A percentile compares a stretch with the other conserved stretches of the same genome.
Evolutionary conservation across 2,797 vertebrate genomes (phyloP).

Genomic region (Loriculus beryllinus): DNA sequence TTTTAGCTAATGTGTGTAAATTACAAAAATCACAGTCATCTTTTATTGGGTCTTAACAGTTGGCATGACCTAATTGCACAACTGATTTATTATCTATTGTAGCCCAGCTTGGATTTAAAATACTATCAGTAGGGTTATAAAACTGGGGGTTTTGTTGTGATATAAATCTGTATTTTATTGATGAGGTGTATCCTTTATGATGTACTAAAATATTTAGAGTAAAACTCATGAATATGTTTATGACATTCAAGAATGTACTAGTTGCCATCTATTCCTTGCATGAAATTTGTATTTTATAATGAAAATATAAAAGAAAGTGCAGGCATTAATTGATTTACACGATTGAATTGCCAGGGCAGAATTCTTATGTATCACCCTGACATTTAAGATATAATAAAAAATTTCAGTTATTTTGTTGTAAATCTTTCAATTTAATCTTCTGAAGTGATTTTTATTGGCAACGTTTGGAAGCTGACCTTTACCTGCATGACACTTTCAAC

Average conservation of each 20-base stretch:
- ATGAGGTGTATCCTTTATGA: conserved; percentile 38
- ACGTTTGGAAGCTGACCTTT: conserved; percentile 40
- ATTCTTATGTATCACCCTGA: conserved; percentile 7
- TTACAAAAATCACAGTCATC: conserved; percentile 11
- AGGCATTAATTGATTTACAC: conserved; percentile 15
- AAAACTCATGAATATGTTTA: conserved; percentile 43
- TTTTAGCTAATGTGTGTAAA: conserved; percentile 34
- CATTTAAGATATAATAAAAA: conserved; percentile 39
- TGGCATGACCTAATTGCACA: background rate
- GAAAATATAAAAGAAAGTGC: background rate
- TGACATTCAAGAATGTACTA: conserved; percentile 23
- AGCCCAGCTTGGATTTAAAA: conserved; percentile 28
- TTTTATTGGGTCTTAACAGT: background rate
- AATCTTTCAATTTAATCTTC: conserved; percentile 47
- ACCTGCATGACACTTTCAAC: conserved; percentile 3
- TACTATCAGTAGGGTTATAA: background rate
- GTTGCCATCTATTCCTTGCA: conserved; percentile 7
- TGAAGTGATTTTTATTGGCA: background rate
- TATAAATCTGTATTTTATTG: conserved; percentile 53
- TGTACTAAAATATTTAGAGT: conserved; percentile 57
- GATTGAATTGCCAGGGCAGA: background rate
- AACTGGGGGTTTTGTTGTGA: background rate
- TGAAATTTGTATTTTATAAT: conserved; percentile 53
- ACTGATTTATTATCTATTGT: conserved; percentile 7
- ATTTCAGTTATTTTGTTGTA: background rate